phyloP scores from a whole-genome alignment of 2,113 vertebrate genomes.

The Periophthalmodon schlosseri region DNA sequence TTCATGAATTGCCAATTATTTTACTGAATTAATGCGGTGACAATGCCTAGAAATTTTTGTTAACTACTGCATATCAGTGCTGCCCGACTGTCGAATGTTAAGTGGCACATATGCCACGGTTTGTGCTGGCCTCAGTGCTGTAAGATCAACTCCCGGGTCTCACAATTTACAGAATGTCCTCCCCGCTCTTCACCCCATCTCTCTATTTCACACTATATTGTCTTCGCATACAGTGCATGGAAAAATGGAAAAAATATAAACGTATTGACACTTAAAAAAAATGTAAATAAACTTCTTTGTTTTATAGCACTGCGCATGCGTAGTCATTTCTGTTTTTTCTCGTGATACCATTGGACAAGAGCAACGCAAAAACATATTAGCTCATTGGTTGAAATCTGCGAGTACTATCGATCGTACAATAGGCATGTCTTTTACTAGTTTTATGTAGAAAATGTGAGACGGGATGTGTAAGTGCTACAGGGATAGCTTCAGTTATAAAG shows the following conservation, averaged over 20 bases:
- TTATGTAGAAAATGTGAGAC: constrained; percentile 41
- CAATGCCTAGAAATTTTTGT: neutral
- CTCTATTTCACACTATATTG: neutral
- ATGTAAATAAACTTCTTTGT: neutral
- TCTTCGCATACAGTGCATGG: neutral
- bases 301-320: neutral
- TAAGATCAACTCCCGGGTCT: too few species aligned
- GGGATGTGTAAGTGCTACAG: constrained; percentile 71
- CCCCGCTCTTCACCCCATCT: neutral
- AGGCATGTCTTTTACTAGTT: constrained; percentile 42
- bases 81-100: too few species aligned
- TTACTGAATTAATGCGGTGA: neutral
- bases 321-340: constrained; percentile 26
- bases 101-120: too few species aligned
- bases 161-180: neutral
- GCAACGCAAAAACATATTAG: constrained; percentile 33
- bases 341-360: constrained; percentile 44
- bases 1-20: neutral
- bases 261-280: too few species aligned
- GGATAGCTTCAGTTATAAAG: neutral
- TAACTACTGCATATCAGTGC: too few species aligned
- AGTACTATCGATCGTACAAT: constrained; percentile 44
- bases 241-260: too few species aligned
- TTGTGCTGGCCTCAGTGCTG: too few species aligned
- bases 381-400: constrained; percentile 59